A percentile compares a stretch with the other conserved stretches of the same genome.
These are phyloP conservation scores for Meloidogyne hapla DNA, from an alignment of 1,140 invertebrate genomes.

Conservation along the genomic window DNA sequence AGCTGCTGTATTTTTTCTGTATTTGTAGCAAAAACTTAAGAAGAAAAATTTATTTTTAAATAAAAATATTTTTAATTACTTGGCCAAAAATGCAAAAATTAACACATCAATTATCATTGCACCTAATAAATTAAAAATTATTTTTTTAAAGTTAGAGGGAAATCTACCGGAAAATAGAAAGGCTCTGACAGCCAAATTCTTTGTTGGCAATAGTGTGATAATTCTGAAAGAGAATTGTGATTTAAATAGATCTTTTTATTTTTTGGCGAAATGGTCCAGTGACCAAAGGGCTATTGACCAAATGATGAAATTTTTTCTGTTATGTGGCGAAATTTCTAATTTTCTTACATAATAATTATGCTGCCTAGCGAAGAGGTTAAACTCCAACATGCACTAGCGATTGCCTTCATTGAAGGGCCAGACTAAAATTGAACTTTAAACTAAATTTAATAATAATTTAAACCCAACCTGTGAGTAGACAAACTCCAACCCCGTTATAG, in stretches of 20 bases:
- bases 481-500: constrained; percentile 62
- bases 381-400: neutral
- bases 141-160: neutral
- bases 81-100: neutral
- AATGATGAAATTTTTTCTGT: too few species aligned
- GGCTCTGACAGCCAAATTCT: neutral
- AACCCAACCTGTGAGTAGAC: constrained; percentile 55
- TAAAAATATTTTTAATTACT: neutral
- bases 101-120: neutral
- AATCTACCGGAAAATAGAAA: neutral
- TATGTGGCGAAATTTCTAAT: neutral
- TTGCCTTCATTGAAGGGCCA: neutral
- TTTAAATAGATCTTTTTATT: too few species aligned
- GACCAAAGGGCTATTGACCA: neutral
- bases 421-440: neutral
- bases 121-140: neutral
- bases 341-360: neutral
- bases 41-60: neutral
- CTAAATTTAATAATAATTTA: neutral
- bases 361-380: neutral
- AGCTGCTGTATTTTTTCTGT: constrained; percentile 2
- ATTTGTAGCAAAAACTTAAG: neutral
- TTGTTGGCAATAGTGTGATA: neutral
- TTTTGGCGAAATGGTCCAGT: neutral
- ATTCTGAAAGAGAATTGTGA: neutral